A percentile compares a stretch with the other conserved stretches of the same genome.
phyloP scores from a whole-genome alignment of 2,113 vertebrate species.

The Lutjanus erythropterus region DNA sequence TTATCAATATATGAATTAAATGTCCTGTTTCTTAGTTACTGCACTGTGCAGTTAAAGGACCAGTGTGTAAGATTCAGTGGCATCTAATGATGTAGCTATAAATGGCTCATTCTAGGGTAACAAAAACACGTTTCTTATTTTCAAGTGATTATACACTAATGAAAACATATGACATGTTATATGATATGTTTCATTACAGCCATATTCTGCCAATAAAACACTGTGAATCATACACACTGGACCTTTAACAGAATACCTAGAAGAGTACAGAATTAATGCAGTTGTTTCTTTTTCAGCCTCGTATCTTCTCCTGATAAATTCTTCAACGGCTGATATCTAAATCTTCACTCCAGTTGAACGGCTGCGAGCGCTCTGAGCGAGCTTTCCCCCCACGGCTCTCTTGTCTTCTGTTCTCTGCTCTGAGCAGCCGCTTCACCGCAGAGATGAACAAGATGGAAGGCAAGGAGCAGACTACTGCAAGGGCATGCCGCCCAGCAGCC shows the following conservation, averaged over 20 bases:
- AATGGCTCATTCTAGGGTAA: too few relatives aligned
- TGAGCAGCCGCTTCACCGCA: conserved; percentile 40
- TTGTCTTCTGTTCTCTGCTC: conserved; percentile 55
- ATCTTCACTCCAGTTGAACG: conserved; percentile 41
- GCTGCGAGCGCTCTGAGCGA: conserved; percentile 22
- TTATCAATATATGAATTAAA: background rate
- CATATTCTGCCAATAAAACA: too few relatives aligned
- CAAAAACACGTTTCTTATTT: too few relatives aligned
- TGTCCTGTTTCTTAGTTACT: background rate
- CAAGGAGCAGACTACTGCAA: conserved; percentile 39
- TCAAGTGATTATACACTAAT: too few relatives aligned
- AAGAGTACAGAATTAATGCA: background rate
- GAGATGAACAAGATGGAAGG: conserved; percentile 62
- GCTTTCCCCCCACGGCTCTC: conserved; percentile 36
- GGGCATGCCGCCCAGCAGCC: conserved; percentile 63
- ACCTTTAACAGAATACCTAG: background rate
- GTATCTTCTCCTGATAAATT: conserved; percentile 17
- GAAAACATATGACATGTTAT: too few relatives aligned
- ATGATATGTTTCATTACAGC: too few relatives aligned
- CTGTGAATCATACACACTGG: too few relatives aligned
- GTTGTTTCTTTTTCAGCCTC: background rate
- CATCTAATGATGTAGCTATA: too few relatives aligned
- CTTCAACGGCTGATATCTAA: conserved; percentile 51
- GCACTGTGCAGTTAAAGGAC: background rate
- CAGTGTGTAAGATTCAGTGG: too few relatives aligned